Evolutionary conservation across 2,888 invertebrate genomes (phyloP).

Genomic region (Villa cingulata): DNA sequence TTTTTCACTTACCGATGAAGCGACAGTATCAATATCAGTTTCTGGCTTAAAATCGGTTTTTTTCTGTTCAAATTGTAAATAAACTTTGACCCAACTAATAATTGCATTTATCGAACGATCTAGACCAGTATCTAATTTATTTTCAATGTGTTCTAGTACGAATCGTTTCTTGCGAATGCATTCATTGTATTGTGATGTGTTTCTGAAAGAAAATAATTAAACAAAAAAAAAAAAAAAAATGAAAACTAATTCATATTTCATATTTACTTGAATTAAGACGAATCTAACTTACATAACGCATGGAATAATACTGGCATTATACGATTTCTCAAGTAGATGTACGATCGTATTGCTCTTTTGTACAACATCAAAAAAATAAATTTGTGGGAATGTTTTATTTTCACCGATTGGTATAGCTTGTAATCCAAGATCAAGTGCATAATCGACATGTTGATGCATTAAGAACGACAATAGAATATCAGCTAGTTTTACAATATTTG

Average conservation of each 20-base stretch:
- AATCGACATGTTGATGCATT: conserved; percentile 86
- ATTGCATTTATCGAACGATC: conserved; percentile 78
- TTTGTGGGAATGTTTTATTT: conserved; percentile 71
- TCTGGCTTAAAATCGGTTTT: conserved; percentile 89
- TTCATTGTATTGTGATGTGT: conserved; percentile 76
- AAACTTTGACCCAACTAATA: conserved; percentile 79
- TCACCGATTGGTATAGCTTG: conserved; percentile 83
- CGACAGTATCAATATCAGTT: conserved; percentile 70
- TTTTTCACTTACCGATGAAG: conserved; percentile 53
- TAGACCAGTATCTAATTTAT: conserved; percentile 77
- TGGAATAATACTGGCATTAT: conserved; percentile 76
- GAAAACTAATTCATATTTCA: not conserved
- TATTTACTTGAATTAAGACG: not conserved
- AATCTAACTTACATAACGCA: conserved; percentile 57
- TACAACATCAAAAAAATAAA: conserved; percentile 87
- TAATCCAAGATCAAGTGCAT: conserved; percentile 85
- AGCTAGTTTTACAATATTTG: conserved; percentile 65
- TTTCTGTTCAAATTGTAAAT: conserved; percentile 85
- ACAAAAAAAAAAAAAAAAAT: not conserved
- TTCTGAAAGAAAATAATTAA: conserved; percentile 40
- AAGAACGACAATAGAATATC: conserved; percentile 75
- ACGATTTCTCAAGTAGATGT: conserved; percentile 84
- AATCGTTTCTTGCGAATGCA: conserved; percentile 76
- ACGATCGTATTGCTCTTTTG: conserved; percentile 89
- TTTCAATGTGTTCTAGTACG: conserved; percentile 77